Evolutionary conservation across 2,797 vertebrate species (phyloP), one percentile per base, ranked within the genome.

Genomic region (Helostoma temminkii): DNA sequence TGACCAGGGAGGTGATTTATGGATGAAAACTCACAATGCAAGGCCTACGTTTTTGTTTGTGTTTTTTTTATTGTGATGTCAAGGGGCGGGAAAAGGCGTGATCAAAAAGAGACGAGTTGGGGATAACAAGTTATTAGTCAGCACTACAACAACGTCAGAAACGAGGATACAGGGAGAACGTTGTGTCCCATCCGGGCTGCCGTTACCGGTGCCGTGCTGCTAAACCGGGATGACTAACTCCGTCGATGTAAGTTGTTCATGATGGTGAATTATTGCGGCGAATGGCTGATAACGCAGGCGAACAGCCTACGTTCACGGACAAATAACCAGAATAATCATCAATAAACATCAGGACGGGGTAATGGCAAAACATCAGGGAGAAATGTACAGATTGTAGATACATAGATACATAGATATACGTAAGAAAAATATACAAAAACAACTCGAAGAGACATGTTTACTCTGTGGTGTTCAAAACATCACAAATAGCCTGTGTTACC

Each of bases 101-200:
- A 80, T 61, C 55, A 56, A 57, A 70, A 80, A 73, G 74, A 60
- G 64, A 82, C 75, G 84, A 79, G 76, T 62, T 75, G 71, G 73
- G 86, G 88, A 86, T 87, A 88, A 92, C 86, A 89, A 87, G 74
- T 78, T 89, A 78, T 94, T 94, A 93, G 91, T 95, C 93, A 95
- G 91, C 87, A 76, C 66, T 46, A 56, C 68, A 86, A 75, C 76
- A 83, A 90, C 93, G 94, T 95, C 94, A 95, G 84, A 83, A 85
- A 66, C 74, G 85, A 88, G 85, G 85, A 92, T 71, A 73, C 63
- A 83, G 73, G 81, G 90, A 93, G 92, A 83, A 92, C 91, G 88
- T 18, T 60, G 69, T 86, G 92, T 90, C 87, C 93, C 82, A 69
- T 79, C 79, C 77, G 85, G 76, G 82, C 74, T 85, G 76, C 90